phyloP scores from a whole-genome alignment of 2,888 invertebrate genomes.

The Apamea epomidion region DNA sequence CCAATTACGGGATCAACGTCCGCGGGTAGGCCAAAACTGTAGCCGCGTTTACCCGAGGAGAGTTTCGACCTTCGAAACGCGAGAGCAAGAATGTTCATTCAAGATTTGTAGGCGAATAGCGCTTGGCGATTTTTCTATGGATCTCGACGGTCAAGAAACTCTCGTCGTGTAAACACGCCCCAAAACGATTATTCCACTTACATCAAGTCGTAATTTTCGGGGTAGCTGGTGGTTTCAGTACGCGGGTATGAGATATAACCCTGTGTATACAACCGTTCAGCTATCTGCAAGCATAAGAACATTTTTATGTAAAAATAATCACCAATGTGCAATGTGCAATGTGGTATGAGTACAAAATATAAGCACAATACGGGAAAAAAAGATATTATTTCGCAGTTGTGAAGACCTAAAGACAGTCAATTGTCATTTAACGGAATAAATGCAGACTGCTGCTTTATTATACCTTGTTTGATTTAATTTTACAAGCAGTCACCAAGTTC shows the following conservation, averaged over 20 bases:
- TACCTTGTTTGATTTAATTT: neutral
- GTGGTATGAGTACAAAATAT: neutral
- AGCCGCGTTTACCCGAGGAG: neutral
- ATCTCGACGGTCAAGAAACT: neutral
- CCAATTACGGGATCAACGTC: neutral
- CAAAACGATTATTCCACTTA: conserved; percentile 79
- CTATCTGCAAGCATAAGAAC: conserved; percentile 73
- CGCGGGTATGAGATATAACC: conserved; percentile 99
- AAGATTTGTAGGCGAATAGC: neutral
- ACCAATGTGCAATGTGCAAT: too few relatives aligned
- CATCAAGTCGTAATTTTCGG: conserved; percentile 98
- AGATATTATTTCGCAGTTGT: neutral
- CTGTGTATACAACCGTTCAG: conserved; percentile 97
- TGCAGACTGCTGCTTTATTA: neutral
- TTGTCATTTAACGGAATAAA: neutral
- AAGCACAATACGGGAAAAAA: neutral
- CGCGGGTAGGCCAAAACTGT: neutral
- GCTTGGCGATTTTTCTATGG: neutral
- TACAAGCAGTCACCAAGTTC: neutral
- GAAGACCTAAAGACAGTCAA: neutral
- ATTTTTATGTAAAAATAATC: neutral
- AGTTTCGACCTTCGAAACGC: neutral
- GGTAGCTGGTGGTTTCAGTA: conserved; percentile 99
- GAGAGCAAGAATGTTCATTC: neutral
- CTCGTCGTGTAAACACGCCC: neutral